Conservation (phyloP, 2,113 vertebrate species). For the Neolamprologus fasciatus region DNA sequence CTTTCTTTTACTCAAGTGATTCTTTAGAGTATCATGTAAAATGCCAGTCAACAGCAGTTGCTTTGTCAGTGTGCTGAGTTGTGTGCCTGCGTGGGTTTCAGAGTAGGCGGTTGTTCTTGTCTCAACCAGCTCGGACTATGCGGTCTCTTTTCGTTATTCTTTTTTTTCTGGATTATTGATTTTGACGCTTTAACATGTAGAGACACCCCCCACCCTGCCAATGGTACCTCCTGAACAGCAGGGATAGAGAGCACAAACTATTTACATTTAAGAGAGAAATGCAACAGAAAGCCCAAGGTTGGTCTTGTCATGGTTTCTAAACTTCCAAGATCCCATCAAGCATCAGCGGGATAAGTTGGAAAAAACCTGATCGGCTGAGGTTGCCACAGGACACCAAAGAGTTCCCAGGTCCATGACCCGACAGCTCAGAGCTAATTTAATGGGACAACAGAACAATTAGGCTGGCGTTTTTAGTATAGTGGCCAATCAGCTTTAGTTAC, state of each 20-base stretch:
- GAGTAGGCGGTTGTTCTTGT: conserved; percentile 34
- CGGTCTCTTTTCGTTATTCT: background rate
- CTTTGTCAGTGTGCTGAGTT: conserved; percentile 3
- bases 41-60: conserved; percentile 12
- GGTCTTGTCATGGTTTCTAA: background rate
- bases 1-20: background rate
- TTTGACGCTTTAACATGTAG: background rate
- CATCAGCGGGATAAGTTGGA: background rate
- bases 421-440: background rate
- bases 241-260: background rate
- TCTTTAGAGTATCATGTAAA: background rate
- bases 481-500: background rate
- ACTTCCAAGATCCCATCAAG: background rate
- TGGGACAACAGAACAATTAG: background rate
- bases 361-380: background rate
- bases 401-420: background rate
- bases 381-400: background rate
- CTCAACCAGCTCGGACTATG: background rate
- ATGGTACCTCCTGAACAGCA: background rate
- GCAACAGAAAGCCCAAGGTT: background rate
- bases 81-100: conserved; percentile 30
- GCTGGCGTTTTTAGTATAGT: background rate
- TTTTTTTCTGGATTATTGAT: background rate
- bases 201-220: background rate
- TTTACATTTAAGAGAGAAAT: background rate